Conservation (phyloP, 1,140 invertebrate genomes). For the Drosophila malerkotliana region DNA sequence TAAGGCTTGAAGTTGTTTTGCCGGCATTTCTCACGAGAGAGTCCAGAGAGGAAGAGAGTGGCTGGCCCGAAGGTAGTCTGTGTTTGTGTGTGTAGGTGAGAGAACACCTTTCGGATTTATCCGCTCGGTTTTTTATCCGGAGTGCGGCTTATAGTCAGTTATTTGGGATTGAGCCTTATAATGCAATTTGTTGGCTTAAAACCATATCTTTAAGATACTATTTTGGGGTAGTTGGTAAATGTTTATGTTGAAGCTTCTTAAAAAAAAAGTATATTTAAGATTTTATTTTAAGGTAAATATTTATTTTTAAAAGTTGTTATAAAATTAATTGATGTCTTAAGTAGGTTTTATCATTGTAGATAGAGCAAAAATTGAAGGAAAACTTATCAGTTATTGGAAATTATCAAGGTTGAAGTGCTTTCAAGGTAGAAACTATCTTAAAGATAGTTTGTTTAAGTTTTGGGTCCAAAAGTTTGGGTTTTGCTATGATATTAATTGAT, state of each 20-base stretch:
- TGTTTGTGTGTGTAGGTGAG: conserved; percentile 33
- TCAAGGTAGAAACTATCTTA: no score
- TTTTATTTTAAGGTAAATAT: no score
- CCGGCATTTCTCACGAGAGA: conserved; percentile 59
- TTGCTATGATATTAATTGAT: no score
- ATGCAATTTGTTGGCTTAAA: neutral
- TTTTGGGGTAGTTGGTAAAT: neutral
- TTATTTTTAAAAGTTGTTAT: no score
- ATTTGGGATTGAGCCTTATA: conserved; percentile 15
- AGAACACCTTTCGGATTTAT: conserved; percentile 49
- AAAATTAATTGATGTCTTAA: no score
- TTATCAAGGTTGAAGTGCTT: no score
- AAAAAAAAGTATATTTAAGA: no score
- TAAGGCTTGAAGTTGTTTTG: conserved; percentile 62
- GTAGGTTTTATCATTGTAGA: no score
- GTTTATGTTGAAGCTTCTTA: neutral
- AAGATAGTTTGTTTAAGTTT: no score
- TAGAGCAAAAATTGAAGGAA: no score
- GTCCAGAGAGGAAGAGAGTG: conserved; percentile 8
- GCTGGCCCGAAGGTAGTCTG: neutral
- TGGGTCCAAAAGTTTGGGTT: no score
- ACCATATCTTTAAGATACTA: neutral
- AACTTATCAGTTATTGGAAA: no score
- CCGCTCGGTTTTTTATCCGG: conserved; percentile 64
- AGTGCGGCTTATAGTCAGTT: conserved; percentile 21